Base-by-base conservation (phyloP, 2,888 invertebrate genomes). In the Chrysomela aeneicollis region DNA sequence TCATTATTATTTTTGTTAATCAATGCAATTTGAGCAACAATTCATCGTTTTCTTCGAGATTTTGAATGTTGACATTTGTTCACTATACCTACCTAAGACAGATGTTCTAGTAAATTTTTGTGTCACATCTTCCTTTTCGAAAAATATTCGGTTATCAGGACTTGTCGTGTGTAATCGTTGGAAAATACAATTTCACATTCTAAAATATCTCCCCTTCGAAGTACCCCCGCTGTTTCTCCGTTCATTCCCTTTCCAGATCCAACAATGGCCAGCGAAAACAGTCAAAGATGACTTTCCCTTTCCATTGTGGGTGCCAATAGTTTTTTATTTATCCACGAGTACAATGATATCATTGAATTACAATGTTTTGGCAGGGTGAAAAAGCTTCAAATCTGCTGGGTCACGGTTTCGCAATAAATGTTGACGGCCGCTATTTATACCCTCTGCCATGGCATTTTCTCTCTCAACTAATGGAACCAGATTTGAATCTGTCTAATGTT, bases 271-370 rank as follows among this genome's bases (percentile, higher is more conserved):
- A 26, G 69, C 67, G 68, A 66, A 66, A 73, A 72, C 74, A 71
- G 74, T 73, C 74, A 69, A 67, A 69, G 73, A 74, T 80, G 80
- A 80, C 80, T 79, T 67, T 75, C 71, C 77, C 63, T 69, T 79
- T 81, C 77, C 73, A 80, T 82, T 81, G 77, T 81, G 67, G 62
- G 63, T 66, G 65, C 61, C 42, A 65, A 72, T 71, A 68, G 66
- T 70, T 71, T 80, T 81, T 81, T 81, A 81, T 81, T 79, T 80
- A 81, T 79, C 77, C 77, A 77, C 79, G 76, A 78, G 80, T 77
- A 82, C 81, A 82, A 82, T 82, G 81, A 81, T 81, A 81, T 81
- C 79, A 81, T 80, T 79, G 82, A 82, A 82, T 82, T 82, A 79
- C 77, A 78, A 79, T 72, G 76, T 76, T 79, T 79, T 76, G 73